Base-by-base conservation (phyloP, 2,888 invertebrate genomes). In the Pseudeuparius sepicola region DNA sequence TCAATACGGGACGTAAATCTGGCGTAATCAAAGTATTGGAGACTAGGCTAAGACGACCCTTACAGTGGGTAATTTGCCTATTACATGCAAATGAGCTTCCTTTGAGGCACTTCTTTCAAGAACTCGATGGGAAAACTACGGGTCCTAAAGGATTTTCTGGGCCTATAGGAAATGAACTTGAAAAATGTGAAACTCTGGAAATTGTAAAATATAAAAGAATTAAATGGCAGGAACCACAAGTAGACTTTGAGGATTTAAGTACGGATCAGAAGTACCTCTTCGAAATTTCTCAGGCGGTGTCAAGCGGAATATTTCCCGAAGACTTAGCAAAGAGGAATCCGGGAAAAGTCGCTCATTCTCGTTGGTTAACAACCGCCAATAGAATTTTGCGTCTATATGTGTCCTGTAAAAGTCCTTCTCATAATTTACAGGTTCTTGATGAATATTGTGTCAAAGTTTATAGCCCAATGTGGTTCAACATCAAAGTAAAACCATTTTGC, bases 271-370 rank as follows among this genome's bases (percentile, higher is more conserved):
- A 33, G 15, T 34, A 34, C 15, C 12, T 34, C n/a, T 34, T 13
- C 15, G 34, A 34, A 30, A 34, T 34, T 2, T 34, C 13, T 30
- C 34, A 12, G 10, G 34, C 34, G 11, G 31, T 34, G 3, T 33
- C 32, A 5, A 29, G 13, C n/a, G 32, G 34, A 10, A 14, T n/a
- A n/a, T n/a, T n/a, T n/a, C n/a, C n/a, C n/a, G n/a, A n/a, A n/a
- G n/a, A n/a, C n/a, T 33, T 34, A n/a, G 31, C 34, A n/a, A 34
- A 15, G 14, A 32, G 31, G n/a, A n/a, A 34, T 9, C 34, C 31
- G 9, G 31, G 34, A 34, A 34, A 34, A 14, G 13, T 34, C 2
- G 3, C 3, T 9, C 29, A 34, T 4, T 34, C 31, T 18, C 25
- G 31, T n/a, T 31, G 31, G 31, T 27, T 31, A 18, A 31, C 26